Conservation (phyloP, 35 echinoderm and acorn worm species). For the Lytechinus variegatus region DNA sequence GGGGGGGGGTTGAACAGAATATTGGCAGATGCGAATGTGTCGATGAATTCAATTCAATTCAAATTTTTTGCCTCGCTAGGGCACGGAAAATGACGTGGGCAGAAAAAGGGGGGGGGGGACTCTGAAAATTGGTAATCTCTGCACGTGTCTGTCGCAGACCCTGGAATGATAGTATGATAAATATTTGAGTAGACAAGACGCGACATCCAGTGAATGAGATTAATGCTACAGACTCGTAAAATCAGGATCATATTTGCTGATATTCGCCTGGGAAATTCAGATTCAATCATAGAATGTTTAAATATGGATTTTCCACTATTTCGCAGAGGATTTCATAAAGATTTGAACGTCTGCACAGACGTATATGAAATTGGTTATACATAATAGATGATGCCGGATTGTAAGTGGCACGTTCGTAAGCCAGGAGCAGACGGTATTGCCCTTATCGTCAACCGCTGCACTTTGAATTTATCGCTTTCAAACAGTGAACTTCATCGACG, state of each 20-base stretch:
- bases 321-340: background rate
- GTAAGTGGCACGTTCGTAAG: background rate
- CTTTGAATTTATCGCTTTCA: background rate
- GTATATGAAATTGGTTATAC: background rate
- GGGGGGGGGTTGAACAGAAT: no score
- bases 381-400: background rate
- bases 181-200: slow-evolving; percentile 10
- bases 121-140: background rate
- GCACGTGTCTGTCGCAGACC: background rate
- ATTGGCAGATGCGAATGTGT: no score
- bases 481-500: background rate
- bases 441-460: background rate
- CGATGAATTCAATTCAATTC: no score
- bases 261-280: background rate
- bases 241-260: background rate
- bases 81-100: background rate
- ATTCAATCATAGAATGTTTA: background rate
- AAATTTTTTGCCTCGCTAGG: no score
- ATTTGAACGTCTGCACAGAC: background rate
- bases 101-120: background rate
- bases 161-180: background rate
- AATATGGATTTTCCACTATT: slow-evolving; percentile 1
- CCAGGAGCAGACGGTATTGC: background rate
- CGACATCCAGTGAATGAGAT: background rate
- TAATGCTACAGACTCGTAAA: background rate